These are phyloP conservation scores for Sterna hirundo DNA, from an alignment of 2,113 vertebrate species.

Conservation along the genomic window DNA sequence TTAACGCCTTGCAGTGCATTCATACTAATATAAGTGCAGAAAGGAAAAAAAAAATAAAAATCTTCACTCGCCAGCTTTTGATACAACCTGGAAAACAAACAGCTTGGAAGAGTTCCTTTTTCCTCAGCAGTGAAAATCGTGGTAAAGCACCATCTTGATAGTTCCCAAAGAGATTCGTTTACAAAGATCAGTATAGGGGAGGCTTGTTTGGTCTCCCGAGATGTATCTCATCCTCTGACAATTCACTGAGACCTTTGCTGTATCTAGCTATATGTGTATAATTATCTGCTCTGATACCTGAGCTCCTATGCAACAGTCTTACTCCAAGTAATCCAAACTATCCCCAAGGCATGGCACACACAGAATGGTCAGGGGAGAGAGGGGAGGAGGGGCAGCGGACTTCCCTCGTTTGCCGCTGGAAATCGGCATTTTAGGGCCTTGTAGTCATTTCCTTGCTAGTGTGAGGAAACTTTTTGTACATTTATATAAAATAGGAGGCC, in stretches of 20 bases:
- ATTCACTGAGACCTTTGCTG: slow-evolving; percentile 48
- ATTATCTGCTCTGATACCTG: slow-evolving; percentile 74
- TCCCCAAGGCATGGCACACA: slow-evolving; percentile 56
- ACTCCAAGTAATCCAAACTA: slow-evolving; percentile 59
- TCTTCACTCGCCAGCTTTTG: slow-evolving; percentile 34
- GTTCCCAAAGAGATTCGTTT: slow-evolving; percentile 77
- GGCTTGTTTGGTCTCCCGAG: slow-evolving; percentile 66
- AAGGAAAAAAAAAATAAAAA: slow-evolving; percentile 17
- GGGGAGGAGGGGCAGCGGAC: slow-evolving; percentile 3
- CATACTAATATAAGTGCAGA: not conserved
- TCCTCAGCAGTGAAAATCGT: slow-evolving; percentile 49
- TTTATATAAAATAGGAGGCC: slow-evolving; percentile 80
- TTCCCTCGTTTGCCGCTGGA: slow-evolving; percentile 54
- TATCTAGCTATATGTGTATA: slow-evolving; percentile 65
- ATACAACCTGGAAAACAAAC: slow-evolving; percentile 44
- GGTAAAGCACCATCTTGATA: slow-evolving; percentile 60
- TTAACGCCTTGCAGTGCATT: not conserved
- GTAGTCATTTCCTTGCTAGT: slow-evolving; percentile 74
- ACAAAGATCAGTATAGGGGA: slow-evolving; percentile 57
- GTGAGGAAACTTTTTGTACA: slow-evolving; percentile 72
- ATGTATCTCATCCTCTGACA: slow-evolving; percentile 70
- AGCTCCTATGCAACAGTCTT: slow-evolving; percentile 43
- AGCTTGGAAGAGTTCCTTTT: slow-evolving; percentile 40
- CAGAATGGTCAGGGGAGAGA: slow-evolving; percentile 1
- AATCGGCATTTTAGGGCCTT: slow-evolving; percentile 65